Conservation (phyloP, 1,140 invertebrate genomes). For the Phenacoccus solenopsis region DNA sequence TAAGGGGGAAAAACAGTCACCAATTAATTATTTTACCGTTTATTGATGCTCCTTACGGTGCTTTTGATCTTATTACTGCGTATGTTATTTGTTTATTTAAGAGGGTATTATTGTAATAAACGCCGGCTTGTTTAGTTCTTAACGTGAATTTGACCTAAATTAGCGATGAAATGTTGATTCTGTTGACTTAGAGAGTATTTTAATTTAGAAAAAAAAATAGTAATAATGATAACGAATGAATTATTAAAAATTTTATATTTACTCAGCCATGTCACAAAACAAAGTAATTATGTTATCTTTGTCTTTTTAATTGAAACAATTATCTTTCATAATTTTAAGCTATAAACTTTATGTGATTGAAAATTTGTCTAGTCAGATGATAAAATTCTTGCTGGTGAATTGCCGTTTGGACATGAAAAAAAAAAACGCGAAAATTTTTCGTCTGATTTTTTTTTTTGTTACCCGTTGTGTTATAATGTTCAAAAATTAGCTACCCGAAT, state of each 20-base stretch:
- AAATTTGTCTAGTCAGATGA: constrained; percentile 9
- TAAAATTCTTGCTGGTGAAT: neutral
- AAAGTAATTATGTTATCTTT: neutral
- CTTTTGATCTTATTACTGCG: neutral
- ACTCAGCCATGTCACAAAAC: too few relatives aligned
- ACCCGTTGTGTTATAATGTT: neutral
- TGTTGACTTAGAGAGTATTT: too few relatives aligned
- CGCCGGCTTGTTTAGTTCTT: too few relatives aligned
- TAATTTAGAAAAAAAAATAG: neutral
- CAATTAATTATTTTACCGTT: neutral
- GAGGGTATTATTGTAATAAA: too few relatives aligned
- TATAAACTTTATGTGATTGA: neutral
- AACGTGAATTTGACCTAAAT: too few relatives aligned
- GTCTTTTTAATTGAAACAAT: neutral
- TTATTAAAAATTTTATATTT: too few relatives aligned
- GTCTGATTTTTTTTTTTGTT: neutral
- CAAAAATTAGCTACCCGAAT: neutral
- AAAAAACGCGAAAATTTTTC: neutral
- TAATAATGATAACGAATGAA: too few relatives aligned
- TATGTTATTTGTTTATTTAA: neutral
- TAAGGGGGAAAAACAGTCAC: constrained; percentile 11
- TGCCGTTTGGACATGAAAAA: neutral
- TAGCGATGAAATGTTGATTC: too few relatives aligned
- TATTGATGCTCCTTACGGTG: neutral
- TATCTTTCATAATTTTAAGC: constrained; percentile 11